Evolutionary conservation across 2,888 invertebrate genomes (phyloP).

Genomic region (Liodrosophila aerea): DNA sequence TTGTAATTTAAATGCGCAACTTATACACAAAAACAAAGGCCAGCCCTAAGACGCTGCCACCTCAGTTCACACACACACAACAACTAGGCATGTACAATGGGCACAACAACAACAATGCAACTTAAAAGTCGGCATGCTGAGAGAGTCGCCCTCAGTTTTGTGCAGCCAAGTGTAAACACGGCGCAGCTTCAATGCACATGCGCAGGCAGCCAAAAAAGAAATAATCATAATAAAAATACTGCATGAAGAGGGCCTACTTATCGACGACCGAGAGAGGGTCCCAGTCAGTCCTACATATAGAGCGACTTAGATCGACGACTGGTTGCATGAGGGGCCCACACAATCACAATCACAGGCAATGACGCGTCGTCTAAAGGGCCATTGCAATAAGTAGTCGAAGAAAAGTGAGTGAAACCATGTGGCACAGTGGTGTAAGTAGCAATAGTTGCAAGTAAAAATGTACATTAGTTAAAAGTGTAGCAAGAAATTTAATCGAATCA

Average conservation of each 20-base stretch:
- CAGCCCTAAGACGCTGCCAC: conserved; percentile 22
- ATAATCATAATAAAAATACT: too few relatives aligned
- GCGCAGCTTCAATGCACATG: conserved; percentile 74
- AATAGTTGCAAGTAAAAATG: too few relatives aligned
- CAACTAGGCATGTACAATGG: too few relatives aligned
- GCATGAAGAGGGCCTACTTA: too few relatives aligned
- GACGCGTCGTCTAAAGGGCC: conserved; percentile 25
- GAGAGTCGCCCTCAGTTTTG: conserved; percentile 43
- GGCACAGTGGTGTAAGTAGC: conserved; percentile 34
- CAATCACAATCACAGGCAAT: conserved; percentile 15
- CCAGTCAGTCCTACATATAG: too few relatives aligned
- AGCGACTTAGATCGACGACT: too few relatives aligned
- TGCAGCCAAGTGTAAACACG: conserved; percentile 68
- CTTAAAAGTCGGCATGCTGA: neutral
- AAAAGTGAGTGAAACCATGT: neutral
- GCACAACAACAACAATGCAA: too few relatives aligned
- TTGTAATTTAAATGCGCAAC: conserved; percentile 75
- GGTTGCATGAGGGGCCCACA: neutral
- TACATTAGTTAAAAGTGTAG: too few relatives aligned
- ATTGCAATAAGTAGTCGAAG: conserved; percentile 25
- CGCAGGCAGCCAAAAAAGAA: conserved; percentile 51
- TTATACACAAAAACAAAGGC: conserved; percentile 46
- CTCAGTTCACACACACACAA: conserved; percentile 5
- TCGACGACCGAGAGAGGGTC: too few relatives aligned
- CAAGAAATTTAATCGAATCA: too few relatives aligned